Evolutionary conservation across 2,113 vertebrate species (phyloP).

Genomic region (Saccopteryx bilineata): DNA sequence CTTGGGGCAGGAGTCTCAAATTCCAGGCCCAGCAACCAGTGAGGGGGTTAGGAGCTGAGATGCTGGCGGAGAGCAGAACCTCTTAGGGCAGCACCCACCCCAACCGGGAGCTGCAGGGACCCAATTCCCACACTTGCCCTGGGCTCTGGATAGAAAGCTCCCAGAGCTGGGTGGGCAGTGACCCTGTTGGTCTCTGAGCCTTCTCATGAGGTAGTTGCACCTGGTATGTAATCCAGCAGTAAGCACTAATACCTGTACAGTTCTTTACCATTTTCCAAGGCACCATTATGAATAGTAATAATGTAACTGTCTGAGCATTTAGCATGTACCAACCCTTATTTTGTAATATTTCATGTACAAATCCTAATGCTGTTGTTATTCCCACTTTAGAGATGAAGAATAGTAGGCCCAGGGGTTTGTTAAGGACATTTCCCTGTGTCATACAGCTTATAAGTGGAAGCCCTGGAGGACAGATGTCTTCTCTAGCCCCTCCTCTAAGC

Average conservation of each 20-base stretch:
- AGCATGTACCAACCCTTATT: constrained; percentile 3
- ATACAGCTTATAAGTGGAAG: neutral
- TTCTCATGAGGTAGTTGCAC: neutral
- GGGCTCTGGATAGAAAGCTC: too few relatives aligned
- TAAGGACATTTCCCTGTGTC: neutral
- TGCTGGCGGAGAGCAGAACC: neutral
- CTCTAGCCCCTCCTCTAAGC: constrained; percentile 41
- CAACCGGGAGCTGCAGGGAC: neutral
- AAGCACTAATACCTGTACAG: neutral
- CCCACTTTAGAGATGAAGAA: neutral
- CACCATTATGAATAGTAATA: neutral
- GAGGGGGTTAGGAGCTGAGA: neutral
- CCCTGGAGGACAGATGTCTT: neutral
- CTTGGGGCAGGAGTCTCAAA: neutral
- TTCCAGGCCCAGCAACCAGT: neutral
- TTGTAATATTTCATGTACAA: constrained; percentile 30
- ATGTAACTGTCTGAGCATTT: constrained; percentile 9
- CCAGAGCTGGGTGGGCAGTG: neutral
- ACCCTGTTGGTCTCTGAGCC: neutral
- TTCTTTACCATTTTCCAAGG: neutral
- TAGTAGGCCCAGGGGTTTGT: neutral
- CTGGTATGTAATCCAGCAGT: neutral
- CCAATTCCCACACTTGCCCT: neutral
- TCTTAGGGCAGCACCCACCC: neutral
- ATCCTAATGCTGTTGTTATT: neutral